phyloP scores from a whole-genome alignment of 2,888 invertebrate genomes.

The Papilio demoleus region DNA sequence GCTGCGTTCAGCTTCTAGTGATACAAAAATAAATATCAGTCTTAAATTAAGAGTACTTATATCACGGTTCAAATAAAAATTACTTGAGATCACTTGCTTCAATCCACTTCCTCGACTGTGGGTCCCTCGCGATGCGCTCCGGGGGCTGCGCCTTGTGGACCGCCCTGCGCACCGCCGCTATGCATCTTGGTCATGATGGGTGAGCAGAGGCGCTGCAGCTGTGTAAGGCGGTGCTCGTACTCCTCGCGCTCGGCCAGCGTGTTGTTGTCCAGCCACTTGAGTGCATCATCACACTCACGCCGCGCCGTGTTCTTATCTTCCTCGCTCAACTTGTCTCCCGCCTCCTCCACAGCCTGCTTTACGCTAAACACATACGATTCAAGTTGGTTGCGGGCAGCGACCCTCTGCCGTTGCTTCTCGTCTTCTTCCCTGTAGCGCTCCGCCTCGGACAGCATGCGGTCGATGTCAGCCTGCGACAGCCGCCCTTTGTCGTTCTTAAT shows the following conservation, averaged over 20 bases:
- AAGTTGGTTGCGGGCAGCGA: conserved; percentile 87
- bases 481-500: conserved; percentile 93
- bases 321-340: conserved; percentile 83
- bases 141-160: conserved; percentile 39
- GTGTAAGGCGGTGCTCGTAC: conserved; percentile 84
- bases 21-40: conserved; percentile 25
- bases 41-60: not conserved
- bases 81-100: not conserved
- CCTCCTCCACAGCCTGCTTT: conserved; percentile 87
- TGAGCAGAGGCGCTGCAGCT: conserved; percentile 82
- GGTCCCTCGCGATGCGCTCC: not conserved
- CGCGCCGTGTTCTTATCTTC: conserved; percentile 85
- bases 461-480: conserved; percentile 91
- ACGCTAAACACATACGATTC: conserved; percentile 88
- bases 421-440: conserved; percentile 90
- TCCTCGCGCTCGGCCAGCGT: conserved; percentile 86
- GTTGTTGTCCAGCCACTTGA: conserved; percentile 89
- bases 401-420: conserved; percentile 86
- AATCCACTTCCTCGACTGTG: conserved; percentile 5
- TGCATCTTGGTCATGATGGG: conserved; percentile 84
- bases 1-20: not conserved
- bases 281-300: conserved; percentile 82
- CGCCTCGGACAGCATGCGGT: conserved; percentile 90
- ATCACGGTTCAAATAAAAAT: not conserved
- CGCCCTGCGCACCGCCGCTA: conserved; percentile 69